Base-by-base conservation (phyloP, 2,797 vertebrate species). In the Pagetopsis macropterus region DNA sequence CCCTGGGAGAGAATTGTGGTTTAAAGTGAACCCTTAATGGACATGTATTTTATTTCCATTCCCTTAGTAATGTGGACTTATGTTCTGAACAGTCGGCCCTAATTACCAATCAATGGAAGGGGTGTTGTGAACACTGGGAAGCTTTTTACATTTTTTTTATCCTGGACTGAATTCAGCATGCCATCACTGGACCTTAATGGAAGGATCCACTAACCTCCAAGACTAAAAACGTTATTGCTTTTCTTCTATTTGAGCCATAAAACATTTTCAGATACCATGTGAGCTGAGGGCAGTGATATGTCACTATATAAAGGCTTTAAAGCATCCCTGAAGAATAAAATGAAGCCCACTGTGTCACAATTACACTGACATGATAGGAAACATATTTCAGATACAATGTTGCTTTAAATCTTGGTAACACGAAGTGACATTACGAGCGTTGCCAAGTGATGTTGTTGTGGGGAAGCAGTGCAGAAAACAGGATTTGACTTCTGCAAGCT, bases 21-120 rank as follows among this genome's bases (percentile, higher is more conserved):
- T 84, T 85, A 82, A 89, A 89, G 87, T 89, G 85, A 81, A 85
- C 79, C 74, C 76, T 92, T 90, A 92, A 92, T 89, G 87, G 83
- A 90, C 86, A 81, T 76, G 75, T 72, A 84, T 55, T 74, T 82
- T 80, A 65, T 78, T 76, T 65, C 68, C 68, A 80, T 79, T 78
- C 73, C 75, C 64, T 60, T 72, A 79, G 86, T 90, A 84, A 91
- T 91, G 83, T 83, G 79, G 87, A 90, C 84, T 87, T 89, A 82
- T 87, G 85, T 68, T 85, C 85, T 75, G 75, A 78, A 82, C 83
- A 81, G 83, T 76, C 67, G 74, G 62, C 76, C 83, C 89, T 92
- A 90, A 93, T 92, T 91, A 84, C 82, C 80, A 88, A 88, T 92
- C 88, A 86, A 83, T 92, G 68, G 57, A 78, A 81, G 37, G 58